A percentile compares a stretch with the other conserved stretches of the same genome.
phyloP scores from a whole-genome alignment of 2,797 vertebrate species.

The Tympanoctomys barrerae region DNA sequence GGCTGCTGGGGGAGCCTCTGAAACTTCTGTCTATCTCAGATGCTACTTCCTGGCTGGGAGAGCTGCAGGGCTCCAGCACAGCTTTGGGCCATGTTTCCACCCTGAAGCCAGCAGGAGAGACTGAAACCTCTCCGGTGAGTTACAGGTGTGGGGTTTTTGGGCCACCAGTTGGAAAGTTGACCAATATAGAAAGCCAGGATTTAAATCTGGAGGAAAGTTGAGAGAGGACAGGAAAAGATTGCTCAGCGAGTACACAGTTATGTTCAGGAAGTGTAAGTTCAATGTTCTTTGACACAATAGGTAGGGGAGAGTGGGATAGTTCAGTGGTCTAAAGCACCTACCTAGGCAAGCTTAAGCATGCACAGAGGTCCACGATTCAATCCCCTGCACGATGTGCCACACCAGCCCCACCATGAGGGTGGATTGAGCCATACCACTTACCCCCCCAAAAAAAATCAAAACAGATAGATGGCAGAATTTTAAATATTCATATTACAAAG shows the following conservation, averaged over 20 bases:
- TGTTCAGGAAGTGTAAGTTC: not conserved
- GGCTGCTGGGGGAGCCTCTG: not conserved
- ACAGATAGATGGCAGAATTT: not conserved
- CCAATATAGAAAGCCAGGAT: not conserved
- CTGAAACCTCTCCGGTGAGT: not conserved
- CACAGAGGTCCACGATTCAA: no score
- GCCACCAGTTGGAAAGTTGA: not conserved
- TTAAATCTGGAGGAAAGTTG: not conserved
- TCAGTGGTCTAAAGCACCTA: no score
- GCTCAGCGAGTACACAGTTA: not conserved
- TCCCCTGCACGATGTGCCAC: no score
- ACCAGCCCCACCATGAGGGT: no score
- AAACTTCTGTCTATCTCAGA: not conserved
- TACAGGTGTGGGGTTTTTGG: not conserved
- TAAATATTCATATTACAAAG: not conserved
- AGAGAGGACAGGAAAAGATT: not conserved
- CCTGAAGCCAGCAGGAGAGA: not conserved
- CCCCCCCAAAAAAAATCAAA: no score
- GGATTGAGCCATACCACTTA: no score
- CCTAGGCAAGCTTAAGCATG: no score
- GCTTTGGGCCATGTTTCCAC: accelerated
- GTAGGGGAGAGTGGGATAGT: no score
- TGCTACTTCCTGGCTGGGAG: no score
- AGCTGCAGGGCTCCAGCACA: not conserved
- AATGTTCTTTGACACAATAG: no score